Evolutionary conservation across 2,888 invertebrate species (phyloP).

Genomic region (Osedax fenrisi): DNA sequence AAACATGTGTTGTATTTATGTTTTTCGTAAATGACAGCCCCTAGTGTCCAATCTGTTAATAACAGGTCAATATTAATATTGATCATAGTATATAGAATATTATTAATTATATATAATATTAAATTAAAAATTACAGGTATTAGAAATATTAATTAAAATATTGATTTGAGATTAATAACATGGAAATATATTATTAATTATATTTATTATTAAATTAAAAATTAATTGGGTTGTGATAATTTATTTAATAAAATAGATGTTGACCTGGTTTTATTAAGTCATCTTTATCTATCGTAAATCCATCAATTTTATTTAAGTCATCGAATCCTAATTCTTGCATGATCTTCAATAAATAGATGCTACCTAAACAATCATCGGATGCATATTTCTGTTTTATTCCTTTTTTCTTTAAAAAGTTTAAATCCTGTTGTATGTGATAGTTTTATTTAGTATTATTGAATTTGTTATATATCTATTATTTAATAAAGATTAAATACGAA

Average conservation of each 20-base stretch:
- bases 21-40: neutral
- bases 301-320: neutral
- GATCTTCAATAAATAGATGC: neutral
- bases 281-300: neutral
- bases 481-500: no score
- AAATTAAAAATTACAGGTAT: neutral
- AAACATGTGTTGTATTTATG: neutral
- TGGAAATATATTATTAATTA: no score
- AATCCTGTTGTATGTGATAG: no score
- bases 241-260: no score
- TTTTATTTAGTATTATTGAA: no score
- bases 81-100: neutral
- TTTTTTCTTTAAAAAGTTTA: neutral
- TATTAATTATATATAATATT: neutral
- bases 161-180: no score
- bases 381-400: neutral
- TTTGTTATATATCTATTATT: no score
- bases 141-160: no score
- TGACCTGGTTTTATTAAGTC: neutral
- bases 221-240: no score
- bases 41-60: neutral
- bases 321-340: neutral
- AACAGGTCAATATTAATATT: no score
- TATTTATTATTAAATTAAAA: no score
- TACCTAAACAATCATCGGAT: neutral